Conservation (phyloP, 2,888 invertebrate species). For the Oligia latruncula region DNA sequence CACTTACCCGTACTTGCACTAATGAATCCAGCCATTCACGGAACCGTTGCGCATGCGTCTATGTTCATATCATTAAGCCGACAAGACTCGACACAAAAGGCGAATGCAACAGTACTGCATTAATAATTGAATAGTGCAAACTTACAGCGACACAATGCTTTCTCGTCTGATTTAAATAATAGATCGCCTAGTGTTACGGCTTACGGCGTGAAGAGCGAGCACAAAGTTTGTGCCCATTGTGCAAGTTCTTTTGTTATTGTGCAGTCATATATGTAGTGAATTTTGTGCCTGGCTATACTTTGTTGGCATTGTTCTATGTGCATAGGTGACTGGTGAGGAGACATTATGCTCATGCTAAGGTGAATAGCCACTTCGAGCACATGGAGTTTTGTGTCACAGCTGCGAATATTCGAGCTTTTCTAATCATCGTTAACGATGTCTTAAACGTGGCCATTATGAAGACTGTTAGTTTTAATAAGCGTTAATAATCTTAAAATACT, state of each 20-base stretch:
- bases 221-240: conserved; percentile 68
- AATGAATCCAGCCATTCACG: conserved; percentile 49
- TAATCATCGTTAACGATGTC: background rate
- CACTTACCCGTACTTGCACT: conserved; percentile 29
- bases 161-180: conserved; percentile 68
- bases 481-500: background rate
- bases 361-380: background rate
- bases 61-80: conserved; percentile 50
- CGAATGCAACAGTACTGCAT: conserved; percentile 51
- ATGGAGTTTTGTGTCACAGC: background rate
- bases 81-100: conserved; percentile 47
- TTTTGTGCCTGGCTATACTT: conserved; percentile 49
- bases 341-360: background rate
- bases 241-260: conserved; percentile 67
- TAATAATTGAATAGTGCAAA: conserved; percentile 60
- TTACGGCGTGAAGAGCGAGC: conserved; percentile 42
- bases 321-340: conserved; percentile 4
- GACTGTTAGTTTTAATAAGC: background rate
- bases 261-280: conserved; percentile 61
- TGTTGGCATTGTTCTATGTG: conserved; percentile 46
- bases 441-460: background rate
- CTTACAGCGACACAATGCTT: conserved; percentile 58
- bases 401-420: background rate
- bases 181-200: conserved; percentile 58
- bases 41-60: conserved; percentile 30